Conservation (phyloP, 2,888 invertebrate genomes). For the Hypomecis atomaria region DNA sequence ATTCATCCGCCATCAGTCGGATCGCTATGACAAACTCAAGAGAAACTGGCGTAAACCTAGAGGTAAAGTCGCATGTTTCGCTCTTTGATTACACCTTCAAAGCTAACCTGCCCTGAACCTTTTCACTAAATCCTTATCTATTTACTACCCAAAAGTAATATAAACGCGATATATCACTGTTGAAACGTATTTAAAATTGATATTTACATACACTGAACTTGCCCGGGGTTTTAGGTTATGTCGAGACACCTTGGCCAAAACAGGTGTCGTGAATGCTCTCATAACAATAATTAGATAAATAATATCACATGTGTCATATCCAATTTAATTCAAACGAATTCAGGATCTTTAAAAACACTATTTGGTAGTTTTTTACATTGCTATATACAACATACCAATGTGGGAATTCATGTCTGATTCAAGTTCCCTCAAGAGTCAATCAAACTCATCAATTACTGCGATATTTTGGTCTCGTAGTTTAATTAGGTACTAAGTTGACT, state of each 20-base stretch:
- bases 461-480: too few relatives aligned
- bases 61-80: conserved; percentile 78
- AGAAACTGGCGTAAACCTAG: conserved; percentile 99
- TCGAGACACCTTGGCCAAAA: background rate
- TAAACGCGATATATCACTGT: background rate
- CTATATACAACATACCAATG: too few relatives aligned
- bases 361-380: too few relatives aligned
- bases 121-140: background rate
- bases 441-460: too few relatives aligned
- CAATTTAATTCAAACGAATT: background rate
- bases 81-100: conserved; percentile 65
- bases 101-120: background rate
- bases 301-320: too few relatives aligned
- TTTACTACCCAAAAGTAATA: background rate
- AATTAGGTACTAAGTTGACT: background rate
- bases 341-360: too few relatives aligned
- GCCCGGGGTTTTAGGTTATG: conserved; percentile 23
- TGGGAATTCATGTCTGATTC: too few relatives aligned
- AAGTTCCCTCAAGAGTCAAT: too few relatives aligned
- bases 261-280: too few relatives aligned
- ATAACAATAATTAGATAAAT: too few relatives aligned
- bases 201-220: conserved; percentile 4
- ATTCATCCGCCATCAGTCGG: conserved; percentile 99
- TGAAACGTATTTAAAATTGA: background rate
- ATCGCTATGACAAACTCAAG: conserved; percentile 98